Evolutionary conservation across 2,888 invertebrate species (phyloP), one percentile per base, ranked within the genome.

Genomic region (Hymenopus coronatus): DNA sequence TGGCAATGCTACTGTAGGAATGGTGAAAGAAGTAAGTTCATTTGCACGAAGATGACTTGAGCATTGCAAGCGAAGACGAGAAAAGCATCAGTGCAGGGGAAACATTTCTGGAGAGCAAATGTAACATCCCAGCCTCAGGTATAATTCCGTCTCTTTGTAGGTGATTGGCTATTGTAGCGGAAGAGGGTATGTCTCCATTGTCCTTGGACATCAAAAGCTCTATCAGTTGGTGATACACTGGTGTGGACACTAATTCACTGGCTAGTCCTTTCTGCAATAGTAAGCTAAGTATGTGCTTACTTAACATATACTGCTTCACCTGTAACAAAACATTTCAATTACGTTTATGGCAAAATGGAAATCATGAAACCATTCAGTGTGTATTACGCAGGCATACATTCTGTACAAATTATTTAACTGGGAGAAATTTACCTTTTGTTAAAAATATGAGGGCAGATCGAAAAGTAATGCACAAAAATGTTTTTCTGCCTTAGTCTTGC

Each of bases 41-140:
- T 70, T 70, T 70, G 54, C 20, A 15, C 20, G 81, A 86, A 4
- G 70, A 46, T 28, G 20, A 7, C 30, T 86, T 81, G 2, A 28
- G 20, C 33, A 46, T 33, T 46, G 82, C 27, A 8, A 90, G 85
- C 3, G 90, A 88, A 25, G 88, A 27, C 14, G 89, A 86, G 40
- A 90, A 90, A 40, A 89, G 89, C 14, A 83, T 27, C 28, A 90
- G 88, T 2, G 89, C 28, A 40, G 90, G 82, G 0, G 90, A 89
- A 25, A 85, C 89, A 4, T 89, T 89, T 46, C 27, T 86, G 25
- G 82, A 28, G 20, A 89, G 85, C 33, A 90, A 25, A 27, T 82
- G 86, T 30, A 89, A 33, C 25, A 89, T 89, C 4, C 90, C 90
- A 40, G 89, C 90, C 85, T 90, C 90, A 2, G 90, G 89, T 28